These are phyloP conservation scores for Mythimna albipuncta DNA, from an alignment of 2,888 invertebrate species.

Conservation along the genomic window DNA sequence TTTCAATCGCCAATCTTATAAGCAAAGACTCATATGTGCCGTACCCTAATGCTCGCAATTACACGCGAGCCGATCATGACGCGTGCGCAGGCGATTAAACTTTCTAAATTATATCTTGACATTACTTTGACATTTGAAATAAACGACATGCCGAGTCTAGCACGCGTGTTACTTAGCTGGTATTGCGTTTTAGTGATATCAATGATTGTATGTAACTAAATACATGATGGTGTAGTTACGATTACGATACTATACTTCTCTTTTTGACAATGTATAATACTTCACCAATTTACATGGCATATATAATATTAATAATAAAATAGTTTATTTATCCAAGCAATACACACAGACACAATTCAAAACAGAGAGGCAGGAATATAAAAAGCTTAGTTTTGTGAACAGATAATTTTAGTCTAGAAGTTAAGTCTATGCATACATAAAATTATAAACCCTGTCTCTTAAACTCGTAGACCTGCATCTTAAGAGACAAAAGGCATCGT, in stretches of 20 bases:
- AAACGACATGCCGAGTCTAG: slow-evolving; percentile 39
- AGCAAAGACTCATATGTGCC: slow-evolving; percentile 16
- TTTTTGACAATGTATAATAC: neutral
- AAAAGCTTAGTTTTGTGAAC: too few species aligned
- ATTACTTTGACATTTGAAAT: slow-evolving; percentile 60
- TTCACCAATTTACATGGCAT: neutral
- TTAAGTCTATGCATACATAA: too few species aligned
- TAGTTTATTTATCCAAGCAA: too few species aligned
- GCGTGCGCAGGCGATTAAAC: slow-evolving; percentile 60
- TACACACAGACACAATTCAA: too few species aligned
- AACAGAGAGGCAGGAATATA: too few species aligned
- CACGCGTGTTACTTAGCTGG: slow-evolving; percentile 34
- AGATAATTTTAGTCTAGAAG: too few species aligned
- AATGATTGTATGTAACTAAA: neutral
- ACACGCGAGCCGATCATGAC: slow-evolving; percentile 53
- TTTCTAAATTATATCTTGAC: slow-evolving; percentile 65
- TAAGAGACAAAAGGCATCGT: neutral
- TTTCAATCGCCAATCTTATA: neutral
- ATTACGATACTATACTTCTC: neutral
- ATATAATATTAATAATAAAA: too few species aligned
- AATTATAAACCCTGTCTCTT: too few species aligned
- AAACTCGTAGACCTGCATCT: too few species aligned
- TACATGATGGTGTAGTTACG: neutral
- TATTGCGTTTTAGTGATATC: slow-evolving; percentile 16
- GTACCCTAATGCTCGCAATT: slow-evolving; percentile 43